Base-by-base conservation (phyloP, 2,888 invertebrate genomes). In the Habrosyne pyritoides region DNA sequence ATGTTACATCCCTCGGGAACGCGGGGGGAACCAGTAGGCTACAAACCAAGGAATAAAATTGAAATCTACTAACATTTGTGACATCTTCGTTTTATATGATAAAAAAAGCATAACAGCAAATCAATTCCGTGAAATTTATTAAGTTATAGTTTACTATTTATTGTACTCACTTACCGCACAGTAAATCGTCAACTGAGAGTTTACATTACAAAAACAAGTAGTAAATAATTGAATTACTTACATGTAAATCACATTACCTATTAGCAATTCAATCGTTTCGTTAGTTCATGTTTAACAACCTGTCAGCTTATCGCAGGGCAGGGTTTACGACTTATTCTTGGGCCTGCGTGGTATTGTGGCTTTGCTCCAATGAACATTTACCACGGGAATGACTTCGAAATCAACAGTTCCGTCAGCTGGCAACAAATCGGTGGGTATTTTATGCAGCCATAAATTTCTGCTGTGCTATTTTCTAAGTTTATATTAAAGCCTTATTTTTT, bases 241-340 rank as follows among this genome's bases (percentile, higher is more conserved):
- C 68, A 66, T 57, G 60, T 61, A 72, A 70, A 67, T 69, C 56
- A 69, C 64, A 47, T 21, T 12, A 21, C 63, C 65, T 67, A 59
- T 53, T 54, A 53, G 59, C 60, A 56, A 63, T 73, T 76, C 75
- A 42, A 75, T 76, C 69, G 74, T 76, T 73, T 77, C 52, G 74
- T 73, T 66, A 78, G 77, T 73, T 71, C 76, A 73, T 80, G 83
- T 81, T 85, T 77, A 83, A 83, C 76, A 79, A 79, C 71, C 78
- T 85, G 84, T 83, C 86, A 84, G 74, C 79, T 79, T 84, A 82
- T 84, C 78, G 83, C 69, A 57, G 55, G 59, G 60, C 54, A 53
- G 59, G 61, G 60, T 85, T 86, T 82, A 87, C 79, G 84, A 81
- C 79, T 78, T 73, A 83, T 84, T 85, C 81, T 80, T 79, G 68